Base-by-base conservation (phyloP, 2,113 vertebrate species). In the Fregata magnificens region DNA sequence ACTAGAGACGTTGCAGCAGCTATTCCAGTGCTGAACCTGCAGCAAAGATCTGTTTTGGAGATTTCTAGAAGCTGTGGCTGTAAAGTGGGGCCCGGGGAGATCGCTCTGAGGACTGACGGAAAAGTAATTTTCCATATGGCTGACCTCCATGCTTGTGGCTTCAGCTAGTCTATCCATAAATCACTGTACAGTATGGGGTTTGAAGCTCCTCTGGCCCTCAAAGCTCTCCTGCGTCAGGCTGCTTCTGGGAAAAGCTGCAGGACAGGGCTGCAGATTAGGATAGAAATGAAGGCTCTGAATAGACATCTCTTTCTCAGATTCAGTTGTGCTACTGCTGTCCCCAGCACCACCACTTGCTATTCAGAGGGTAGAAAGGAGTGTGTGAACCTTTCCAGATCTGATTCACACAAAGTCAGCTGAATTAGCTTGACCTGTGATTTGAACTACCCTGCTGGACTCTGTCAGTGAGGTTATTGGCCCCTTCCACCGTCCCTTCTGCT, bases 51-150 rank as follows among this genome's bases (percentile, higher is more conserved):
- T 86, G 8, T 13, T 70, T 8, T 9, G 28, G 49, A 80, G 67
- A 62, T 36, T 85, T 66, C 50, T 49, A 66, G 76, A 73, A 77
- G 45, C 32, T 62, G 49, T 93, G 63, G 32, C 61, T 84, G 15
- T 3, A 3, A 67, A 86, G 45, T 7, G 2, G 47, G 7, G 13
- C 58, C 28, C 1, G 3, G 11, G 19, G 31, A 90, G 17, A 26
- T 58, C 0, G 0, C 53, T 66, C n/a, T 38, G 24, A 63, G 24
- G 40, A 34, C 10, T 72, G 45, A 56, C 2, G 9, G 53, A 76
- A 83, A 79, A 69, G 19, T 61, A 26, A 36, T 59, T 93, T 90
- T 70, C 38, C 11, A 1, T 52, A 11, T 40, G 44, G 58, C 20
- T 71, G 69, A 74, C 34, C 34, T 61, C 52, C 18, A 11, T 14